Evolutionary conservation across 2,888 invertebrate genomes (phyloP).

Genomic region (Lagria hirta): DNA sequence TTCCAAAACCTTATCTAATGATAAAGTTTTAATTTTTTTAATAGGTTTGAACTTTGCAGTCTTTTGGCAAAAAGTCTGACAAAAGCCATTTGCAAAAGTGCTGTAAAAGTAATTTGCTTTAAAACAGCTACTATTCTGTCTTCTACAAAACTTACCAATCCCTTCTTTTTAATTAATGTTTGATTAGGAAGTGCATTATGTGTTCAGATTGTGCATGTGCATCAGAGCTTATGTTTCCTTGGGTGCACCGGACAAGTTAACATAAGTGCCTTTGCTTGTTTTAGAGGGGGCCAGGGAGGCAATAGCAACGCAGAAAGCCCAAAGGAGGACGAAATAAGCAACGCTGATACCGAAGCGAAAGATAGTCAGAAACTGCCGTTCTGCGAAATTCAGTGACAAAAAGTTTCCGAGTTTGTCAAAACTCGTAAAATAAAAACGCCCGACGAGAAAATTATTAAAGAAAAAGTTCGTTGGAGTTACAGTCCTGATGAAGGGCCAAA

Average conservation of each 20-base stretch:
- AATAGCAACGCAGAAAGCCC: constrained; percentile 61
- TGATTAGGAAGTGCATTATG: too few relatives aligned
- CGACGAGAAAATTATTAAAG: constrained; percentile 50
- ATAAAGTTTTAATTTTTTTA: too few relatives aligned
- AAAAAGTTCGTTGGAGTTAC: constrained; percentile 53
- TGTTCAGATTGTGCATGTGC: too few relatives aligned
- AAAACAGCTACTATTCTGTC: too few relatives aligned
- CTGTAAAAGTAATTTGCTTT: too few relatives aligned
- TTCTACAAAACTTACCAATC: too few relatives aligned
- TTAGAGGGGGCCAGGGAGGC: constrained; percentile 62
- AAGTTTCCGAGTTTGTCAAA: constrained; percentile 59
- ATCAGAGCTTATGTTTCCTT: not conserved
- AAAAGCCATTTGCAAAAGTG: too few relatives aligned
- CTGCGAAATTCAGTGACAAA: constrained; percentile 76
- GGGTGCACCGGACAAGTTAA: not conserved
- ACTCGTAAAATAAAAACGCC: constrained; percentile 56
- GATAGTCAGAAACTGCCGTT: constrained; percentile 70
- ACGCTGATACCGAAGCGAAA: constrained; percentile 61
- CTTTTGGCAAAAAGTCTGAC: too few relatives aligned
- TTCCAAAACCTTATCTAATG: too few relatives aligned
- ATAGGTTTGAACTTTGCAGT: too few relatives aligned
- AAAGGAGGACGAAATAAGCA: constrained; percentile 63
- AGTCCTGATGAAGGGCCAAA: constrained; percentile 54
- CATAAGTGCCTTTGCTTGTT: too few relatives aligned
- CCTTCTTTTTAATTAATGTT: too few relatives aligned